phyloP scores from a whole-genome alignment of 2,888 invertebrate species.

The Patella depressa region DNA sequence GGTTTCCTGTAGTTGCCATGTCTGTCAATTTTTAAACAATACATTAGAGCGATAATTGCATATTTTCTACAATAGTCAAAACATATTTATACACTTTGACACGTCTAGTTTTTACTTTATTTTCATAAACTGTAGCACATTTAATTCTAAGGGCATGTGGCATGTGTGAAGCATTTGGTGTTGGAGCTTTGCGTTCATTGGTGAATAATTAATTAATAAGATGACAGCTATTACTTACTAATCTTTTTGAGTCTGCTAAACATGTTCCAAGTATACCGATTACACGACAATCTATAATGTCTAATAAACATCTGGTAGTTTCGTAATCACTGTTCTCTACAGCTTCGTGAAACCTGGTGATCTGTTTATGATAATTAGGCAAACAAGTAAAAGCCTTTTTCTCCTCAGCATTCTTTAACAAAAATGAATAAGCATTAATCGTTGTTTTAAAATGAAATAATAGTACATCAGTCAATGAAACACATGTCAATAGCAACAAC shows the following conservation, averaged over 20 bases:
- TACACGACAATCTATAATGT: constrained; percentile 38
- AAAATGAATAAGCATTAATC: too few species aligned
- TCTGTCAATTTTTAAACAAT: too few species aligned
- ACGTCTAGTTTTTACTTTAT: too few species aligned
- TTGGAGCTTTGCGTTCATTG: not conserved
- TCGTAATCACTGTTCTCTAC: constrained; percentile 52
- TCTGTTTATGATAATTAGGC: constrained; percentile 44
- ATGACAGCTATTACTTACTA: constrained; percentile 28
- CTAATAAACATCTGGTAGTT: constrained; percentile 46
- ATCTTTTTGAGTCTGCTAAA: constrained; percentile 49
- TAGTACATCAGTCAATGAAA: too few species aligned
- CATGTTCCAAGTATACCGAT: constrained; percentile 47
- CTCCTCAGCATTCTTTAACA: not conserved
- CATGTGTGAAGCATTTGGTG: not conserved
- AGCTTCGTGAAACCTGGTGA: constrained; percentile 48
- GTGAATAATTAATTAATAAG: not conserved
- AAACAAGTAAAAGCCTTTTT: not conserved
- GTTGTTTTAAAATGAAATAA: too few species aligned
- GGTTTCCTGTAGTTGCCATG: too few species aligned
- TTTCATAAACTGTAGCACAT: too few species aligned
- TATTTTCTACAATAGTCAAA: too few species aligned
- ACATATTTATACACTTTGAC: too few species aligned
- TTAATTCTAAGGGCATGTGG: too few species aligned
- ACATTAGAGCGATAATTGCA: too few species aligned
- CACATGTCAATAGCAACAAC: too few species aligned